Evolutionary conservation across 2,888 invertebrate species (phyloP), one percentile per base, ranked within the genome.

Genomic region (Eudasyphora cyanicolor): DNA sequence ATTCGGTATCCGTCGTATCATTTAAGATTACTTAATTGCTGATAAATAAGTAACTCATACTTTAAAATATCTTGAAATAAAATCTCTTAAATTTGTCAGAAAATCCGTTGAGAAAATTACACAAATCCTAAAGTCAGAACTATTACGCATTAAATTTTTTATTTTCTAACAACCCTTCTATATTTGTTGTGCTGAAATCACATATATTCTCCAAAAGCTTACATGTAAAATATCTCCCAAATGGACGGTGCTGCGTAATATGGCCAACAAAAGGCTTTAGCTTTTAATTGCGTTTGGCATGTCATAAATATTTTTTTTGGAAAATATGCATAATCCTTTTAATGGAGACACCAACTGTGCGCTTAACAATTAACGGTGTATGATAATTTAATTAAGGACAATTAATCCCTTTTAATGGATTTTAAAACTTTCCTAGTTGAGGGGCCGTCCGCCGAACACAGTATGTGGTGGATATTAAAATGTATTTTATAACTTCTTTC

Each of bases 361-460:
- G 38, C 35, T 27, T 32, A 42, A 45, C 79, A 69, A 60, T 70
- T 62, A 70, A 62, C 57, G 69, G 19, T 17, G 17, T 51, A 70
- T 70, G 42, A 49, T 70, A 70, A 76, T 70, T 80, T 75, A 75
- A 70, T 62, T 74, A 67, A 74, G 32, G 29, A 45, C 45, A 57
- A 27, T 67, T 70, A 75, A 75, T 70, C 75, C 62, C n/a, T 21
- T 29, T 51, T 51, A 76, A 69, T 70, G 75, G 38, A 24, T 19
- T 54, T 70, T 62, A 51, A 62, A 70, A 32, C 32, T 32, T 45
- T 35, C 29, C 12, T 27, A 57, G 24, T 57, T 57, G 14, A 21
- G 35, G n/a, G n/a, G 32, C 45, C 35, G 64, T 71, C 14, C 14
- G 21, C 10, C 14, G 17, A 35, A 12, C 62, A 2, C 62, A 49